These are phyloP conservation scores for Tilapia sparmanii DNA, from an alignment of 2,113 vertebrate species.

Conservation along the genomic window DNA sequence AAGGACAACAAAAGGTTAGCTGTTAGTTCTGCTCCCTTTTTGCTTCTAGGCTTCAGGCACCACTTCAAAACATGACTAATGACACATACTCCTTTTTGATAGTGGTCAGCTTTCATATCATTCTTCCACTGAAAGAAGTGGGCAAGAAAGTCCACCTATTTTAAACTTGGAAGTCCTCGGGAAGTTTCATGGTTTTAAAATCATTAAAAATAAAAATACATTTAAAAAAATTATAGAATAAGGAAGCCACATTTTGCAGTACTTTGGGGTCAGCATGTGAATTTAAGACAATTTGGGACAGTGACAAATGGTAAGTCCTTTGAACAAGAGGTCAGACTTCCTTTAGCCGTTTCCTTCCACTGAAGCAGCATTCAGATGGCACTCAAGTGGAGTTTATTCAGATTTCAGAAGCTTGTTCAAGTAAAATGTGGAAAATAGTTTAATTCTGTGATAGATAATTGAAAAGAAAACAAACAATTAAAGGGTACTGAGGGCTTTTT, in stretches of 20 bases:
- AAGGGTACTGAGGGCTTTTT: background rate
- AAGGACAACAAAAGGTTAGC: background rate
- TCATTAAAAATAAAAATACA: background rate
- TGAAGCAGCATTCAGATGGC: background rate
- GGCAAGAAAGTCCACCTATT: background rate
- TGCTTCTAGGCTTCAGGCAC: background rate
- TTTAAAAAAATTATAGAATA: rapidly evolving
- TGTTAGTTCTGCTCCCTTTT: background rate
- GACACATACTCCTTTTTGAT: background rate
- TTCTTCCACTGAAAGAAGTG: background rate
- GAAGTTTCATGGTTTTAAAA: background rate
- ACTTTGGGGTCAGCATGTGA: background rate
- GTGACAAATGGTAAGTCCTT: background rate
- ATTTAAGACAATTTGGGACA: background rate
- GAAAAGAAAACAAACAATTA: background rate
- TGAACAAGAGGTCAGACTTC: background rate
- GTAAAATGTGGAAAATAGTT: background rate
- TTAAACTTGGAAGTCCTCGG: background rate
- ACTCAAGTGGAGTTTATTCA: background rate
- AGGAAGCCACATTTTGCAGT: background rate
- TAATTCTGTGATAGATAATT: background rate
- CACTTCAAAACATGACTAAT: background rate
- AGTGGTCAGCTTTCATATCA: background rate
- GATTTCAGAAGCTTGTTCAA: background rate
- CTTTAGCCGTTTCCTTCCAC: background rate